Base-by-base conservation (phyloP, 2,797 vertebrate genomes). In the Malacoraja senta region DNA sequence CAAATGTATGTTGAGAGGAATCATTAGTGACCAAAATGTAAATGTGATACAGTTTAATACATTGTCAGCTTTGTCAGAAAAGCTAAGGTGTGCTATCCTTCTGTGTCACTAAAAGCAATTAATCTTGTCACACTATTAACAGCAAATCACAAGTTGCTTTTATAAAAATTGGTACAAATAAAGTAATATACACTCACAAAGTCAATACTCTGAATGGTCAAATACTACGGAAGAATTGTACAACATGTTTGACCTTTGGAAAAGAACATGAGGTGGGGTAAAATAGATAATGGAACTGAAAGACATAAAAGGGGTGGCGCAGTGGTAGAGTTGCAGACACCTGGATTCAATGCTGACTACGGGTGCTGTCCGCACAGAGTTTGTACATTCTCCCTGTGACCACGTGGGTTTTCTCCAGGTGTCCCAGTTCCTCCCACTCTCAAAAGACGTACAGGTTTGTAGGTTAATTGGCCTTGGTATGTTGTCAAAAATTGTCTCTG, bases 31-130 rank as follows among this genome's bases (percentile, higher is more conserved):
- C 35, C 21, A 44, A 71, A 65, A 71, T 90, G 86, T 38, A 8
- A 65, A 26, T 21, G 53, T 44, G 80, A 53, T 83, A 58, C 80
- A n/a, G 76, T 63, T 86, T 86, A 86, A 65, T 32, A 15, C 19
- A 38, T 91, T 91, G 68, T 74, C 90, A 91, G 32, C 35, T 91
- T 91, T 91, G 90, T 26, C 35, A 29, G 35, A 35, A 74, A 26
- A 74, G 68, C 21, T 3, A 84, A 21, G 21, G 8, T 84, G 53
- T 84, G 21, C 44, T 21, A 83, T 38, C 4, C 35, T 35, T 91
- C 68, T 12, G 8, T 44, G 68, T 32, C 38, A 91, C 68, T 24
- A 38, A 15, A 29, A 21, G 24, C 68, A 72, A 74, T 44, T 74
- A 91, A 72, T 44, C 32, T 90, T 26, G 32, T 24, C 68, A 44